A percentile compares a stretch with the other conserved stretches of the same genome.
phyloP scores from a whole-genome alignment of 2,888 invertebrate genomes.

The Tenodera sinensis region DNA sequence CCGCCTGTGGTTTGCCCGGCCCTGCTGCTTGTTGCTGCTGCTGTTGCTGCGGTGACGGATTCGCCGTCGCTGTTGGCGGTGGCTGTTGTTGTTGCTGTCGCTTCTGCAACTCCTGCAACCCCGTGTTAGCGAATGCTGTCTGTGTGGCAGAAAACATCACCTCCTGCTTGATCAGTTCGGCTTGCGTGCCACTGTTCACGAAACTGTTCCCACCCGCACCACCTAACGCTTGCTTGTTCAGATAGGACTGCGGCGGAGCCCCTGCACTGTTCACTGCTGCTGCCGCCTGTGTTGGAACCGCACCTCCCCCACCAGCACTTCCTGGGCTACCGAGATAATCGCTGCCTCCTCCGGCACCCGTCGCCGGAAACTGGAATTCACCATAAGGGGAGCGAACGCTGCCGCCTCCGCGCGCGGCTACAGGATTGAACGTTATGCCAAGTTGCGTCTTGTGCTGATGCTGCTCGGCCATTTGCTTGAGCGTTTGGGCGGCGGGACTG shows the following conservation, averaged over 20 bases:
- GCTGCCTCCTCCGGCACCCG: constrained; percentile 40
- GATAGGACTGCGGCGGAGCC: constrained; percentile 21
- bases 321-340: constrained; percentile 52
- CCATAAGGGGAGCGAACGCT: constrained; percentile 56
- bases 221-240: constrained; percentile 15
- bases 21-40: constrained; percentile 24
- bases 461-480: constrained; percentile 96
- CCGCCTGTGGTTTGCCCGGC: not conserved
- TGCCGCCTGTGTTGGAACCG: not conserved
- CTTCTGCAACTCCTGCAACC: constrained; percentile 10
- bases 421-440: constrained; percentile 55
- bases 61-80: constrained; percentile 33
- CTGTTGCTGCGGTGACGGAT: constrained; percentile 30
- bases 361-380: constrained; percentile 54
- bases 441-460: constrained; percentile 81
- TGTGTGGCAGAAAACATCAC: constrained; percentile 34
- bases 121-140: constrained; percentile 21
- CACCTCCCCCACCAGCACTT: constrained; percentile 4
- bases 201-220: constrained; percentile 12
- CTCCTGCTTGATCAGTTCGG: constrained; percentile 36
- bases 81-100: constrained; percentile 16
- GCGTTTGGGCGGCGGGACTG: constrained; percentile 89
- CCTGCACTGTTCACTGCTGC: not conserved
- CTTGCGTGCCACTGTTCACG: constrained; percentile 15
- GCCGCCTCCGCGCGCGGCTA: constrained; percentile 40